These are phyloP conservation scores for Sarcophaga variegata DNA, from an alignment of 2,888 invertebrate species.

Conservation along the genomic window DNA sequence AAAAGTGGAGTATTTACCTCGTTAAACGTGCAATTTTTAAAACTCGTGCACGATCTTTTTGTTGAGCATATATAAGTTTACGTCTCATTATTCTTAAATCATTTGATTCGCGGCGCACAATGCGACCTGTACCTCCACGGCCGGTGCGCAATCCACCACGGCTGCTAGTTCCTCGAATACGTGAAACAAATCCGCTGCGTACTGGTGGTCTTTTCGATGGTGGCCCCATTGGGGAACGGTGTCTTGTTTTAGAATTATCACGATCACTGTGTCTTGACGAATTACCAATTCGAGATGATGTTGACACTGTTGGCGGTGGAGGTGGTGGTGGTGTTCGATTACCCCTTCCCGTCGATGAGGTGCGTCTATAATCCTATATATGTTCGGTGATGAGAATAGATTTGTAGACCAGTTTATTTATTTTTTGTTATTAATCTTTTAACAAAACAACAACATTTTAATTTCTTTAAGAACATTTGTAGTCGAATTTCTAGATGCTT, in stretches of 20 bases:
- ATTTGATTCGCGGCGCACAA: slow-evolving; percentile 78
- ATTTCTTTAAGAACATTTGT: slow-evolving; percentile 57
- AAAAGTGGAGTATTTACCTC: slow-evolving; percentile 78
- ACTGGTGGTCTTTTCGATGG: slow-evolving; percentile 77
- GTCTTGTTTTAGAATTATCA: slow-evolving; percentile 75
- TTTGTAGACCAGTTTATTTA: slow-evolving; percentile 76
- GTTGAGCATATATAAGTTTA: slow-evolving; percentile 79
- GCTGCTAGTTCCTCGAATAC: slow-evolving; percentile 76
- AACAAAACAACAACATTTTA: slow-evolving; percentile 44
- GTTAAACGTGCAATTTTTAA: slow-evolving; percentile 81
- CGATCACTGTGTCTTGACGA: slow-evolving; percentile 72
- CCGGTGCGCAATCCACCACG: slow-evolving; percentile 77
- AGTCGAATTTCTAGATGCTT: slow-evolving; percentile 62
- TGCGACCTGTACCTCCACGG: slow-evolving; percentile 77
- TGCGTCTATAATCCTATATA: slow-evolving; percentile 81
- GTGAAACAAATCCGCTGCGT: slow-evolving; percentile 79
- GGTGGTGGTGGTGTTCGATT: slow-evolving; percentile 80
- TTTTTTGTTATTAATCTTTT: slow-evolving; percentile 53
- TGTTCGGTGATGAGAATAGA: slow-evolving; percentile 79
- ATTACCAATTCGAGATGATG: slow-evolving; percentile 73
- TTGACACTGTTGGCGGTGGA: slow-evolving; percentile 76
- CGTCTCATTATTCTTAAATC: slow-evolving; percentile 81
- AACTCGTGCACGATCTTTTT: slow-evolving; percentile 80
- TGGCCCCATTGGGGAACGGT: slow-evolving; percentile 80
- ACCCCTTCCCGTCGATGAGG: slow-evolving; percentile 77